phyloP scores from a whole-genome alignment of 2,797 vertebrate genomes.

The Notoglanidium macrostoma region DNA sequence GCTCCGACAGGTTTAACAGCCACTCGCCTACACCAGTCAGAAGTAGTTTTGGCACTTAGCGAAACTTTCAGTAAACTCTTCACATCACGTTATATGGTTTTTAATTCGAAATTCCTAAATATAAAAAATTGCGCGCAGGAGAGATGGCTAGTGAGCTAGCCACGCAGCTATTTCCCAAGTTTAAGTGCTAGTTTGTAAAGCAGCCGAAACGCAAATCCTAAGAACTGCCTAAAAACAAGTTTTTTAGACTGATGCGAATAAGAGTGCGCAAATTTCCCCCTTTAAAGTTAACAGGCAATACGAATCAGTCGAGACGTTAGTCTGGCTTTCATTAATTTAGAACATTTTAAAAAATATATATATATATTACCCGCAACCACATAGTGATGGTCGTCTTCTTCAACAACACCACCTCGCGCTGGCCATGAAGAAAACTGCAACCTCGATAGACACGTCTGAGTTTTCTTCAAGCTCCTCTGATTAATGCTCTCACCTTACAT shows the following conservation, averaged over 20 bases:
- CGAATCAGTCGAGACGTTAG: constrained; percentile 9
- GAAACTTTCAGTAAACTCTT: constrained; percentile 35
- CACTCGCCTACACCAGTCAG: neutral
- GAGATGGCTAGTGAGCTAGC: constrained; percentile 26
- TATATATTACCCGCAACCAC: constrained; percentile 68
- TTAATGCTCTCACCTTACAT: neutral
- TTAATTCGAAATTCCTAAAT: neutral
- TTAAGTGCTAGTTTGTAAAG: constrained; percentile 60
- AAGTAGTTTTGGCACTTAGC: constrained; percentile 32
- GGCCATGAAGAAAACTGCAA: constrained; percentile 53
- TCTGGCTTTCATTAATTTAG: constrained; percentile 67
- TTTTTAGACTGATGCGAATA: constrained; percentile 39
- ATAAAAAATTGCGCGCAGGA: neutral
- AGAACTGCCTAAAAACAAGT: constrained; percentile 24
- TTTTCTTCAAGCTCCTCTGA: neutral
- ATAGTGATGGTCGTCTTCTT: constrained; percentile 61
- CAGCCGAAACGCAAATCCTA: constrained; percentile 39
- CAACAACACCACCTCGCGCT: constrained; percentile 67
- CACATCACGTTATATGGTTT: neutral
- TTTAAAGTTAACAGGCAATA: constrained; percentile 2
- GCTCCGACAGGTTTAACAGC: constrained; percentile 51
- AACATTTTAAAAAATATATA: constrained; percentile 70
- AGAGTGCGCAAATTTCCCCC: constrained; percentile 26
- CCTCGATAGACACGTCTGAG: constrained; percentile 10
- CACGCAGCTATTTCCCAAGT: constrained; percentile 53